phyloP scores from a whole-genome alignment of 2,888 invertebrate genomes.

The Trichacis sp. region DNA sequence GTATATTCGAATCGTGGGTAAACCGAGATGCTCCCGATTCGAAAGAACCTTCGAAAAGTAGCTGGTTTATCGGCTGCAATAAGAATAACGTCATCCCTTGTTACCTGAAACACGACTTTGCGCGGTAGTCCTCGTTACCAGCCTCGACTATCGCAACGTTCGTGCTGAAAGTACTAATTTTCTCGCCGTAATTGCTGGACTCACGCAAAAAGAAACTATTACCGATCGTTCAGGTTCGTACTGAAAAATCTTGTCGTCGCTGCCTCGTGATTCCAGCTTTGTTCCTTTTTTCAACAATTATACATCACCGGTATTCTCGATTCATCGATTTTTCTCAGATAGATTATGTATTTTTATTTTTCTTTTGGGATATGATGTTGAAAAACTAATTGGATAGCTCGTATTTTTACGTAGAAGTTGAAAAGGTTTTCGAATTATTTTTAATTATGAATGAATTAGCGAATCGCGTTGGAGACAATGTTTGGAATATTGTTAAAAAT shows the following conservation, averaged over 20 bases:
- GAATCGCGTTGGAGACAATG: too few relatives aligned
- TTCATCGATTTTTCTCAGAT: neutral
- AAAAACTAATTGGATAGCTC: too few relatives aligned
- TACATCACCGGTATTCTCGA: neutral
- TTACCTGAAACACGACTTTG: constrained; percentile 29
- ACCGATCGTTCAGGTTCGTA: constrained; percentile 24
- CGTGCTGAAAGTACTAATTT: constrained; percentile 30
- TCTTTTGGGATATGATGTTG: too few relatives aligned
- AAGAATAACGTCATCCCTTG: constrained; percentile 35
- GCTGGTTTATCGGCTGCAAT: constrained; percentile 32
- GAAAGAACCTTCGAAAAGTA: constrained; percentile 36
- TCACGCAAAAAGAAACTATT: constrained; percentile 36
- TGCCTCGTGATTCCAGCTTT: neutral
- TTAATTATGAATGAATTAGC: too few relatives aligned
- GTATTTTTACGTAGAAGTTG: too few relatives aligned
- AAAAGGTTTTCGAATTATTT: too few relatives aligned
- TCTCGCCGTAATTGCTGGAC: constrained; percentile 27
- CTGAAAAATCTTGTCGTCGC: constrained; percentile 20
- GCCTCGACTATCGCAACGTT: constrained; percentile 27
- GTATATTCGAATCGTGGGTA: constrained; percentile 17
- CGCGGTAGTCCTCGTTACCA: constrained; percentile 23
- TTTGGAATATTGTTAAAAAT: too few relatives aligned
- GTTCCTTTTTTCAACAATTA: neutral
- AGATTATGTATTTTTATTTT: neutral
- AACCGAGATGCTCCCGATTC: constrained; percentile 14